Conservation (phyloP, 2,888 invertebrate species). For the Allophyes oxyacanthae region DNA sequence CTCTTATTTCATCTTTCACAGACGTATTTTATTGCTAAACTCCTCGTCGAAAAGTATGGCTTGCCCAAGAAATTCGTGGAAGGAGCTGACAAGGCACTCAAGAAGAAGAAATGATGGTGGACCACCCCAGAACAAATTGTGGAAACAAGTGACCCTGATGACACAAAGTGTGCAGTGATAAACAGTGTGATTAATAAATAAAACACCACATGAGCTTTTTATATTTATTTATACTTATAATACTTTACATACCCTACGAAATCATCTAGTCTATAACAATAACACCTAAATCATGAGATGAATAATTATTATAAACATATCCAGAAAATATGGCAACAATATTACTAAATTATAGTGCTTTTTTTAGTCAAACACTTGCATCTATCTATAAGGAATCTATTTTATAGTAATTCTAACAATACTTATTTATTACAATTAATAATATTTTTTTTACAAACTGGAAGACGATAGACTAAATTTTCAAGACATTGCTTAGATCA, state of each 20-base stretch:
- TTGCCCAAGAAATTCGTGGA: conserved; percentile 93
- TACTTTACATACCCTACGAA: conserved; percentile 40
- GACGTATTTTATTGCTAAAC: conserved; percentile 84
- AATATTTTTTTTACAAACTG: conserved; percentile 39
- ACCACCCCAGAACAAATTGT: conserved; percentile 23
- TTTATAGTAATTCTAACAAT: conserved; percentile 15
- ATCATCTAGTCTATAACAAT: conserved; percentile 8
- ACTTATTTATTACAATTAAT: conserved; percentile 19
- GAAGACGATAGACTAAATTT: conserved; percentile 63
- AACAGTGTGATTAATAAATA: conserved; percentile 46
- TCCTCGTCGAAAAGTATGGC: conserved; percentile 92
- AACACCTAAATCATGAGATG: conserved; percentile 9
- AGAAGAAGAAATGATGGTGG: conserved; percentile 87
- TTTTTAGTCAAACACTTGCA: not conserved
- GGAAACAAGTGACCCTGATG: conserved; percentile 38
- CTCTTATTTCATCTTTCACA: conserved; percentile 60
- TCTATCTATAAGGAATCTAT: conserved; percentile 11
- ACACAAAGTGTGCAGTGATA: conserved; percentile 51
- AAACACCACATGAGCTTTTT: conserved; percentile 49
- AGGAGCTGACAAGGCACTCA: conserved; percentile 93
- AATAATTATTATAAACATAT: conserved; percentile 11
- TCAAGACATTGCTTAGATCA: too few relatives aligned
- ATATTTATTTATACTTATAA: conserved; percentile 49
- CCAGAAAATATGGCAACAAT: conserved; percentile 42
- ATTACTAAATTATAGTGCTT: conserved; percentile 8